Percentiles rank a stretch among this genome's conserved stretches.
Conservation (phyloP, 2,888 invertebrate species). For the Euphydryas editha region DNA sequence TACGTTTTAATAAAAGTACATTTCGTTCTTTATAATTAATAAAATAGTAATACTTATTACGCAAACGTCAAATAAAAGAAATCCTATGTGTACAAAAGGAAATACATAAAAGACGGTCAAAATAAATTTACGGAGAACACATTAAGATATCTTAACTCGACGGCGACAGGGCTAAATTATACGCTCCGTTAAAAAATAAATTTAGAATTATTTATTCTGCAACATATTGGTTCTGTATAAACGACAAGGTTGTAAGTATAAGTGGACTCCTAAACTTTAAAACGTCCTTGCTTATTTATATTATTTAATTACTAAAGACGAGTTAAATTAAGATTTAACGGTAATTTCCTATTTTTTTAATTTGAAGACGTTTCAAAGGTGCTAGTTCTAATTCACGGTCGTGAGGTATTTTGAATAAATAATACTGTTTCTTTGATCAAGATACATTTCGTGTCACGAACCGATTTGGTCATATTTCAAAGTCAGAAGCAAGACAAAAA, state of each 20-base stretch:
- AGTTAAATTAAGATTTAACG: too few species aligned
- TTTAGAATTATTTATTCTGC: conserved; percentile 35
- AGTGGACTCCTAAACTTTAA: background rate
- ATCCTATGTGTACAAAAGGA: conserved; percentile 15
- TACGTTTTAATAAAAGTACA: too few species aligned
- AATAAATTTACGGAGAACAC: conserved; percentile 55
- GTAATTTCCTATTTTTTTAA: too few species aligned
- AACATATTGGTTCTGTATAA: conserved; percentile 45
- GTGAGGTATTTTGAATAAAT: too few species aligned
- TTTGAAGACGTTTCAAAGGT: too few species aligned
- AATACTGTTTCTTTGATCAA: too few species aligned
- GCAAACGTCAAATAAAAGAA: conserved; percentile 14
- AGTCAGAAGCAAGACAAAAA: too few species aligned
- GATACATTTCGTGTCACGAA: too few species aligned
- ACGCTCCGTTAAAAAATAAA: conserved; percentile 67
- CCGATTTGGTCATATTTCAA: too few species aligned
- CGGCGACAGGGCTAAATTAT: conserved; percentile 70
- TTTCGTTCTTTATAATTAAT: too few species aligned
- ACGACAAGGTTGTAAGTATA: background rate
- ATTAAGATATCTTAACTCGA: conserved; percentile 70
- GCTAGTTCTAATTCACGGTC: too few species aligned
- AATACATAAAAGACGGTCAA: conserved; percentile 27
- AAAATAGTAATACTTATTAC: background rate
- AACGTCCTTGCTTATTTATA: background rate
- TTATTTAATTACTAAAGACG: too few species aligned